phyloP scores from a whole-genome alignment of 2,113 vertebrate genomes.

The Daubentonia madagascariensis region DNA sequence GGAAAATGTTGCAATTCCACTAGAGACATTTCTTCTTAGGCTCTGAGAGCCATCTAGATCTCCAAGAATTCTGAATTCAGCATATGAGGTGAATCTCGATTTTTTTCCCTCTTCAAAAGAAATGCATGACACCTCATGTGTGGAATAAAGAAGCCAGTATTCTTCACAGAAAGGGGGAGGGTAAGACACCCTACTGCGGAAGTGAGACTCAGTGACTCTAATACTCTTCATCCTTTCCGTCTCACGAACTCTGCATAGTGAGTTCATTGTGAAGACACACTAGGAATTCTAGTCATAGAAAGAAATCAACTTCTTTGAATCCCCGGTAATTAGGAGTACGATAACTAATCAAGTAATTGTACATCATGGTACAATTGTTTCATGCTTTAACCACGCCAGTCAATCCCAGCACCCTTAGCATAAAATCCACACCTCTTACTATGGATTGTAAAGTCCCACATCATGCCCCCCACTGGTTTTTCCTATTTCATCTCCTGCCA shows the following conservation, averaged over 20 bases:
- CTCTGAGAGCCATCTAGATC: neutral
- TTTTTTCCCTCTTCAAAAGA: neutral
- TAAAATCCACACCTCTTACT: neutral
- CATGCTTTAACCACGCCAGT: neutral
- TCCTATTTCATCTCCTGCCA: neutral
- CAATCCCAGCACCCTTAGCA: neutral
- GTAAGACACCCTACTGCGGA: neutral
- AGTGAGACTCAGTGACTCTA: neutral
- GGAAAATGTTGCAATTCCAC: neutral
- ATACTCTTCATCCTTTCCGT: neutral
- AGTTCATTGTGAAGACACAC: neutral
- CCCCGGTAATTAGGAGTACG: neutral
- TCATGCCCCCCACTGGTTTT: neutral
- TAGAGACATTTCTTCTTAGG: neutral
- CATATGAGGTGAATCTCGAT: neutral
- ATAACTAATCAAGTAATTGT: neutral
- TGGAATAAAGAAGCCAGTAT: neutral
- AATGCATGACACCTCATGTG: neutral
- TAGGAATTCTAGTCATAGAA: neutral
- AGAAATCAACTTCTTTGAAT: neutral
- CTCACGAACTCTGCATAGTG: neutral
- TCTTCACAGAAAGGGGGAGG: neutral
- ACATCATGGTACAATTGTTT: neutral
- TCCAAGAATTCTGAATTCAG: slow-evolving; percentile 25
- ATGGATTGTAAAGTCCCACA: neutral